phyloP scores from a whole-genome alignment of 2,113 vertebrate genomes.

The Chaetops frenatus region DNA sequence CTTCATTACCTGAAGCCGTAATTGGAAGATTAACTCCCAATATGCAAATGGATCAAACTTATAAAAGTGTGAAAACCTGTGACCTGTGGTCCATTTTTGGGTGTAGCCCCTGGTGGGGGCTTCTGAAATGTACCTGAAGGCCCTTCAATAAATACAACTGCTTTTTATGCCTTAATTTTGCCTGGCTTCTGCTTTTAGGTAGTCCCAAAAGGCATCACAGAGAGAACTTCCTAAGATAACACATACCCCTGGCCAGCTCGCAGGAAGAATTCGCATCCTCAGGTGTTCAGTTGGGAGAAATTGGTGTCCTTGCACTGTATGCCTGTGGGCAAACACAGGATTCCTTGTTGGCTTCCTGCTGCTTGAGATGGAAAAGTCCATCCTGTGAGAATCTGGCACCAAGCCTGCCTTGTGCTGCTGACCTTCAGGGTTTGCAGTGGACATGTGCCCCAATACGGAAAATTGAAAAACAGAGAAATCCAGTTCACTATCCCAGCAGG shows the following conservation, averaged over 20 bases:
- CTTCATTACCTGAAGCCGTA: not conserved
- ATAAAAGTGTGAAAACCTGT: not conserved
- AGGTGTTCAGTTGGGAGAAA: not conserved
- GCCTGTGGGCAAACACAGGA: not conserved
- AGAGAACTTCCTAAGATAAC: not conserved
- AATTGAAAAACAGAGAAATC: not conserved
- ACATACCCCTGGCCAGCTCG: not conserved
- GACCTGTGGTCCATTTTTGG: not conserved
- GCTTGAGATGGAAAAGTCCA: not conserved
- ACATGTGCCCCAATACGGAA: fast-evolving
- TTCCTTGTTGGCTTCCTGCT: not conserved
- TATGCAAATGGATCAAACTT: not conserved
- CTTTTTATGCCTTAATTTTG: not conserved
- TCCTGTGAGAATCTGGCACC: not conserved
- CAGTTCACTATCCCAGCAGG: not conserved
- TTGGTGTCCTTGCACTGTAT: not conserved
- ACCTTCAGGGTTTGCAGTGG: not conserved
- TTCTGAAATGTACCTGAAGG: fast-evolving
- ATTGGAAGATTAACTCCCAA: not conserved
- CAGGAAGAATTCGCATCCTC: not conserved
- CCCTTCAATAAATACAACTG: fast-evolving
- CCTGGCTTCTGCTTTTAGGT: not conserved
- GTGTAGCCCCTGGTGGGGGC: too few species aligned
- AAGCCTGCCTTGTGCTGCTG: not conserved
- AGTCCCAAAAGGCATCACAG: not conserved